Evolutionary conservation across 1,140 invertebrate genomes (phyloP), one percentile per base, ranked within the genome.

Genomic region (Procambarus virginalis): DNA sequence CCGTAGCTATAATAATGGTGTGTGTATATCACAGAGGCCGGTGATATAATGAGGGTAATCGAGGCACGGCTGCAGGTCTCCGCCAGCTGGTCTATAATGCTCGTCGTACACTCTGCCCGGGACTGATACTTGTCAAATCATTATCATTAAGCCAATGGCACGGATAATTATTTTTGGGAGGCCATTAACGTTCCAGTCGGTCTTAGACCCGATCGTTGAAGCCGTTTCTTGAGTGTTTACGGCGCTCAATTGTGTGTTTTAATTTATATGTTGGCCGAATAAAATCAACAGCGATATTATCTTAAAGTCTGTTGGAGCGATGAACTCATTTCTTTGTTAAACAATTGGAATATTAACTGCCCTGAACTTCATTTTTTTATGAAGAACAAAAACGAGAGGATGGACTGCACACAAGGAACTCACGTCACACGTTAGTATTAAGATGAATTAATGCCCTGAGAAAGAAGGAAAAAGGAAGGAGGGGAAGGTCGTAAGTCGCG

Each of bases 101-200:
- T 60, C 51, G 20, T 55, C 51, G 78, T 34, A 34, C 34, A 34
- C 49, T 49, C 55, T 34, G 45, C 22, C 45, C 81, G 10, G 58
- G 81, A 84, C 55, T 84, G 81, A 84, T 84, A 84, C 81, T 22
- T 73, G 81, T 49, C 34, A 22, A 84, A 84, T 84, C 81, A 84
- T 84, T 84, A 84, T 84, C 64, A 84, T 84, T 73, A 84, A 34
- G 45, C 22, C 60, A 84, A 84, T 84, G 81, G 81, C 81, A 84
- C 8, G 68, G 81, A 60, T 81, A 55, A 55, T 81, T 81, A 81
- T 81, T 84, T 48, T 84, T 68, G n/a, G 60, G 68, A 20, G n/a
- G 68, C 68, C 68, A 34, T 73, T 73, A 68, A 73, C 20, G 22
- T 34, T 73, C 68, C 22, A 73, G n/a, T n/a, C 34, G 5, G 12